Evolutionary conservation across 2,113 vertebrate genomes (phyloP).

Genomic region (Pluvianellus socialis): DNA sequence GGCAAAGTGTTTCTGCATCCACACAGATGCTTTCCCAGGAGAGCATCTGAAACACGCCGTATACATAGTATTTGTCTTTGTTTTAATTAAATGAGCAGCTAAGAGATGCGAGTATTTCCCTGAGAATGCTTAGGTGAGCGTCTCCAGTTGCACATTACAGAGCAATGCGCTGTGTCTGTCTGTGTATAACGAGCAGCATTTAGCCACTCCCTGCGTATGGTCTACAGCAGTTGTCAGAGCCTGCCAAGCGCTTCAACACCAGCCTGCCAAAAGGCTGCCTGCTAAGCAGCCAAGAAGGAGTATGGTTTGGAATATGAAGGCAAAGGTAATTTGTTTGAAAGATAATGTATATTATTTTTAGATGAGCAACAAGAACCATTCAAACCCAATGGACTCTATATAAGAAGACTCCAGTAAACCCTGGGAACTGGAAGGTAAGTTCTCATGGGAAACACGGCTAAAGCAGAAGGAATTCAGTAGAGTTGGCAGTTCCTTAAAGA

Average conservation of each 20-base stretch:
- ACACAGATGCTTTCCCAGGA: not conserved
- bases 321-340: not conserved
- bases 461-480: constrained; percentile 28
- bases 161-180: not conserved
- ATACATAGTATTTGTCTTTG: not conserved
- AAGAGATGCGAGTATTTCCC: not conserved
- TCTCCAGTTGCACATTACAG: not conserved
- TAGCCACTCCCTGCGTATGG: constrained; percentile 4
- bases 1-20: not conserved
- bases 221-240: constrained; percentile 1
- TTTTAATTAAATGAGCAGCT: not conserved
- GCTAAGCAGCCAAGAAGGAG: constrained; percentile 23
- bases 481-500: constrained; percentile 54
- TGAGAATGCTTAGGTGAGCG: not conserved
- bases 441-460: constrained; percentile 22
- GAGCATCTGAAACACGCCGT: not conserved
- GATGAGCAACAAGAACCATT: not conserved
- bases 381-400: not conserved
- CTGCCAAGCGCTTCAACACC: constrained; percentile 40
- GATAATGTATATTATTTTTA: not conserved
- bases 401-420: not conserved
- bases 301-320: not conserved
- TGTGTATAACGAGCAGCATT: not conserved
- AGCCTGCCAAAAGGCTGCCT: constrained; percentile 45
- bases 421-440: constrained; percentile 13